Conservation (phyloP, 2,113 vertebrate genomes). For the Bos javanicus region DNA sequence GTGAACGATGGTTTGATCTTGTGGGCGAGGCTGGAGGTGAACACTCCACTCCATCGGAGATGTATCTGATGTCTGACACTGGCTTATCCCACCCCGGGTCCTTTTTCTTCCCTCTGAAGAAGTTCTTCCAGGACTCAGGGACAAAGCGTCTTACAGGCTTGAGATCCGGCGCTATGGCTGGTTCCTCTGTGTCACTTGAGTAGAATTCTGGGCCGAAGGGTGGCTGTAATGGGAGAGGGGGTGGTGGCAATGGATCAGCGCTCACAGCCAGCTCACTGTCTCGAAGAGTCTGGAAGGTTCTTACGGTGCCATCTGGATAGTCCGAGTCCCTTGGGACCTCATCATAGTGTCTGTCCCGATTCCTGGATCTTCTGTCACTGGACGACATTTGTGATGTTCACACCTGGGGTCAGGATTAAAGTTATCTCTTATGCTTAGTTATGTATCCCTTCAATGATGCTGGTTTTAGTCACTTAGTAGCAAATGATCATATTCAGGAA, state of each 20-base stretch:
- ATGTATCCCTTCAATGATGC: not conserved
- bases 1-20: not conserved
- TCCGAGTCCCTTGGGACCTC: conserved; percentile 79
- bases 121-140: conserved; percentile 94
- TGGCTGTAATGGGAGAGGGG: conserved; percentile 86
- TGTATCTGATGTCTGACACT: conserved; percentile 77
- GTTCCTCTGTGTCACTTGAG: conserved; percentile 76
- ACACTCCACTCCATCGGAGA: conserved; percentile 85
- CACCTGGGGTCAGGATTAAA: conserved; percentile 46
- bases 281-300: conserved; percentile 62
- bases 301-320: conserved; percentile 52
- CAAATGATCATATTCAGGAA: not conserved
- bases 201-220: conserved; percentile 84
- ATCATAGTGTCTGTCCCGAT: conserved; percentile 77
- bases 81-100: conserved; percentile 77
- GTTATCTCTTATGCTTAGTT: not conserved
- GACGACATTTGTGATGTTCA: conserved; percentile 74
- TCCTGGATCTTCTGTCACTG: conserved; percentile 50
- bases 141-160: conserved; percentile 92
- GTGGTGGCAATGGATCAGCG: conserved; percentile 85
- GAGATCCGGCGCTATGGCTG: conserved; percentile 82
- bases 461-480: not conserved
- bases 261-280: conserved; percentile 75
- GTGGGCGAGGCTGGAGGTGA: conserved; percentile 90
- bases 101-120: conserved; percentile 84